Conservation (phyloP, 2,888 invertebrate species). For the Coecobrya sp. region DNA sequence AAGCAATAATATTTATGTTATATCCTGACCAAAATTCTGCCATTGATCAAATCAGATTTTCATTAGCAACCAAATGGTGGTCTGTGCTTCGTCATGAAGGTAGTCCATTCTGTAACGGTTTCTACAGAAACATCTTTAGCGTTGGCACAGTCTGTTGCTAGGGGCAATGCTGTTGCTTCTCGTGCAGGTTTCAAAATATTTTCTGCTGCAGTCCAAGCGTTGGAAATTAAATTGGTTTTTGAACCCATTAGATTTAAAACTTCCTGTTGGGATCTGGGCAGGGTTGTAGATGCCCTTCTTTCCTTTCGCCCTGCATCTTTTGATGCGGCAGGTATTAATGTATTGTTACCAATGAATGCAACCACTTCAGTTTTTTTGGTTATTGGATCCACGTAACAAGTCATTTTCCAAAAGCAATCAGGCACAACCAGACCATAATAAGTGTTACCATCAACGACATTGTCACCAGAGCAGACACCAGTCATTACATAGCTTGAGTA, state of each 20-base stretch:
- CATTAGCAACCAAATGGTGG: conserved; percentile 58
- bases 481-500: conserved; percentile 76
- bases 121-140: conserved; percentile 22
- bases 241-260: conserved; percentile 64
- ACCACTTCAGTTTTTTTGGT: conserved; percentile 74
- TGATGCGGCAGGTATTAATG: conserved; percentile 41
- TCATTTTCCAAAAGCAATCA: conserved; percentile 83
- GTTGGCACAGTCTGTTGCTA: conserved; percentile 23
- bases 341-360: conserved; percentile 81
- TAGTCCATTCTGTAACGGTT: conserved; percentile 32
- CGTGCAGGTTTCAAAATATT: conserved; percentile 55
- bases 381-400: conserved; percentile 78
- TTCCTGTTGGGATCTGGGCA: conserved; percentile 78
- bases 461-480: conserved; percentile 78
- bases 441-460: conserved; percentile 79
- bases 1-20: background rate
- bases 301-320: background rate
- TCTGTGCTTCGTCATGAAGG: conserved; percentile 58
- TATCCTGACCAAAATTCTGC: background rate
- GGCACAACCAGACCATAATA: conserved; percentile 73
- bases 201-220: conserved; percentile 70
- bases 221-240: conserved; percentile 23
- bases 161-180: conserved; percentile 42
- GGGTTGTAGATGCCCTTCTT: conserved; percentile 39
- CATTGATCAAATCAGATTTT: background rate